Evolutionary conservation across 2,113 vertebrate species (phyloP), one percentile per base, ranked within the genome.

Genomic region (Australoheros scitulus): DNA sequence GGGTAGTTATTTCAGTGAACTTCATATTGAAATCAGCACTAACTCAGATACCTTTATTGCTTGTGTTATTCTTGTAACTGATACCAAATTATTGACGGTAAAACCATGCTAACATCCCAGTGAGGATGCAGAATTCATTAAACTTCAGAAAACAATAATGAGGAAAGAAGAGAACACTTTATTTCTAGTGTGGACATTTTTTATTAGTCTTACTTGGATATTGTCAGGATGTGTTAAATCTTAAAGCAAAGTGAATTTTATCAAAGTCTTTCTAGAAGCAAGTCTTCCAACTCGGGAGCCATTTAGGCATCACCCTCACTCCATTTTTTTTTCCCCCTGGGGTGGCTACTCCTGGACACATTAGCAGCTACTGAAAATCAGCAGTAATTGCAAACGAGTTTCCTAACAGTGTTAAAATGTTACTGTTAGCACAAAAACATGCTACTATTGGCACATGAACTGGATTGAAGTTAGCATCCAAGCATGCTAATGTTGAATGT

Each of bases 271-370:
- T 72, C 24, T 0, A 52, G 43, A 52, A 52, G 24, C 9, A 52
- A 52, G 65, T 72, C 43, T 72, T 52, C 65, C 43, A 70, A 70
- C 24, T 18, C 47, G 41, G 41, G 64, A 68, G 22, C 15, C 15
- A 68, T 47, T 50, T 18, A 0, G 64, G 64, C 64, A 29, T 70
- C 43, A 50, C 24, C 65, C 2, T 0, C 18, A n/a, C 24, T 50
- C 26, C 26, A 26, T 52, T 18, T 18, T 0, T 18, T 0, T 5
- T 24, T 24, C 8, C 38, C 26, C 22, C 2, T 68, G 41, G 64
- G 64, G 43, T 2, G 41, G 41, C 5, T 52, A 29, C 20, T 32
- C 52, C 29, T 72, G 26, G 65, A 70, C 65, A 32, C 24, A 70
- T 2, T 70, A 43, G 11, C 43, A 72, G 43, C 43, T 18, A 6